Conservation (phyloP, 2,888 invertebrate species). For the Andrena chrysosceles region DNA sequence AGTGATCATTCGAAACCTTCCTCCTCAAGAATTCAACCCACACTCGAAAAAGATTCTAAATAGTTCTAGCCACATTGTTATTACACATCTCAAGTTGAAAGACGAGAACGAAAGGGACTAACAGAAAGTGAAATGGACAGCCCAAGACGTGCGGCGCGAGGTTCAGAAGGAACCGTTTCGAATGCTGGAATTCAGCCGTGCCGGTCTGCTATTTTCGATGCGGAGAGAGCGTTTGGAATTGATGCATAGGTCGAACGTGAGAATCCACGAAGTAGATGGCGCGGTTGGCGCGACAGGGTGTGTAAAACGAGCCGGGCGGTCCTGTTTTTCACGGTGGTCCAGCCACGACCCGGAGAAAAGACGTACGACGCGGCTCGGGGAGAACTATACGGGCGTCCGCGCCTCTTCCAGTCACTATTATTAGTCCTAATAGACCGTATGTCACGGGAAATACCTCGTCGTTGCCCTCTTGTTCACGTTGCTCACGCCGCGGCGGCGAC, state of each 20-base stretch:
- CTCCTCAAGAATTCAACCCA: too few relatives aligned
- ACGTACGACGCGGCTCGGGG: constrained; percentile 39
- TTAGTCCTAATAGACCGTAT: constrained; percentile 84
- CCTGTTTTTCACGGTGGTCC: constrained; percentile 56
- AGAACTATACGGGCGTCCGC: constrained; percentile 52
- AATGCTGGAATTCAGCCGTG: not conserved
- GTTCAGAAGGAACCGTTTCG: not conserved
- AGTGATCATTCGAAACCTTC: too few relatives aligned
- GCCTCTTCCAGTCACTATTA: constrained; percentile 76
- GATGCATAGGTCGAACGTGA: constrained; percentile 29
- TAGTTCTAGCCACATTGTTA: too few relatives aligned
- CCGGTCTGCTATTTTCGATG: constrained; percentile 1
- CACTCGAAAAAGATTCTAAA: too few relatives aligned
- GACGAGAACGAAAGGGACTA: not conserved
- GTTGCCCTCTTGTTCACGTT: constrained; percentile 29
- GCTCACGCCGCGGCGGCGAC: constrained; percentile 10
- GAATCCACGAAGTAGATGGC: constrained; percentile 16
- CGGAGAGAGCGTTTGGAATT: not conserved
- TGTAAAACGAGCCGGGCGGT: constrained; percentile 30
- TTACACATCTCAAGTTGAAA: too few relatives aligned
- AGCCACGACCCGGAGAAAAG: constrained; percentile 22
- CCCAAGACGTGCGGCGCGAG: not conserved
- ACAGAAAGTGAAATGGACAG: not conserved
- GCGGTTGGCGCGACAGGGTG: constrained; percentile 3
- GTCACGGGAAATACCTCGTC: constrained; percentile 68